Base-by-base conservation (phyloP, 2,113 vertebrate species). In the Scophthalmus maximus region DNA sequence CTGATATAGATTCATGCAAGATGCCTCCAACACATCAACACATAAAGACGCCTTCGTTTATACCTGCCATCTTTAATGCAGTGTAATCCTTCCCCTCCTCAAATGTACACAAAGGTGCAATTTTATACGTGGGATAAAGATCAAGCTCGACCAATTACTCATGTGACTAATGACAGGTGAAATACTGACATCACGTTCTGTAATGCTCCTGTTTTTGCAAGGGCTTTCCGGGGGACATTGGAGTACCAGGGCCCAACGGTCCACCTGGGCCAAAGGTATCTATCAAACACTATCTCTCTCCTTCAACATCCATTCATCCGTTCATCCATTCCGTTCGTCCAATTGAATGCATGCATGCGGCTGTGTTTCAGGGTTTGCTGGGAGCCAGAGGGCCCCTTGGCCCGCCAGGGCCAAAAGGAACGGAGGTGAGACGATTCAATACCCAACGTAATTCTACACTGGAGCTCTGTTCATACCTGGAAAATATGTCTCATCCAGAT, bases 211-310 rank as follows among this genome's bases (percentile, higher is more conserved):
- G 56, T 76, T 70, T 91, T 79, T 85, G 38, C 50, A 80, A 99
- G 98, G 98, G 98, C 40, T 99, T 99, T 94, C 98, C 98, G 55
- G 98, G 98, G 76, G 97, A 98, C 87, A 99, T 99, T 85, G 98
- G 98, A 29, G 68, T 93, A 58, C 98, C 98, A 81, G 98, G 98
- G 62, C 93, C 95, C 12, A 99, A 99, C 23, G 97, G 98, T 68
- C 96, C 95, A 49, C 95, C 94, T 82, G 98, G 98, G 89, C 93
- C 90, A 83, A 98, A 98, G 96, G 98, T 99, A 96, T 4, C 10
- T 4, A 14, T 26, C 5, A 26, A 15, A 12, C 20, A 15, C 6
- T 10, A 27, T 30, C 22, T 71, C 22, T 55, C 11, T 34, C 4
- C 53, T 3, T 32, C 30, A 4, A 3, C 34, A 40, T 40, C 20